These are phyloP conservation scores for Drosophila baimaii DNA, from an alignment of 1,140 invertebrate genomes.

Conservation along the genomic window DNA sequence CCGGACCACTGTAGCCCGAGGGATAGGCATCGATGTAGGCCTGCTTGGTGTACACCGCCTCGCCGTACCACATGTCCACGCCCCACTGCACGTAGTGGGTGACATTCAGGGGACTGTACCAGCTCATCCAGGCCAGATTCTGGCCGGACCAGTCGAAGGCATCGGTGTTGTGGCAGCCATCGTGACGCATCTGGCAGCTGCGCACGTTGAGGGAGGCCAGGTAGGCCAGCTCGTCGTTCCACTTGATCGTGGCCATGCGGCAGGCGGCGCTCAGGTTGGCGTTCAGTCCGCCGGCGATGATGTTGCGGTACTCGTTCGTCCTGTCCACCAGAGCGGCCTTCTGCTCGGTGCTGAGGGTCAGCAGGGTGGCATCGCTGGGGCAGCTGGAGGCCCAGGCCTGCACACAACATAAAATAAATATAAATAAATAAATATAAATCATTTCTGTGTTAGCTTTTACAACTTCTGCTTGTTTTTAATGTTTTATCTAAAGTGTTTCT, in stretches of 20 bases:
- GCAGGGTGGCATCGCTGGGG: slow-evolving; percentile 49
- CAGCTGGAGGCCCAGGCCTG: slow-evolving; percentile 59
- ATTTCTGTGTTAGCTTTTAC: not conserved
- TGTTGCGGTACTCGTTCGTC: slow-evolving; percentile 64
- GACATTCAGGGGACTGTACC: slow-evolving; percentile 33
- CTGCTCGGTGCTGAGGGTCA: slow-evolving; percentile 29
- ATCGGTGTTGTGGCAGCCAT: slow-evolving; percentile 72
- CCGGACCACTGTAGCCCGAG: slow-evolving; percentile 47
- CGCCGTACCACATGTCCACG: slow-evolving; percentile 68
- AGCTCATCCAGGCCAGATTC: slow-evolving; percentile 74
- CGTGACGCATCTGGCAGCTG: slow-evolving; percentile 69
- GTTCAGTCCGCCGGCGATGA: slow-evolving; percentile 60
- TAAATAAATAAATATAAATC: not conserved
- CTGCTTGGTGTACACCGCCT: slow-evolving; percentile 48
- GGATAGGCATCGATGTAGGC: slow-evolving; percentile 64
- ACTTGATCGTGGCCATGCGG: slow-evolving; percentile 77
- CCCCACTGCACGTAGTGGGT: slow-evolving; percentile 22
- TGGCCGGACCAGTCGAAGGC: slow-evolving; percentile 71
- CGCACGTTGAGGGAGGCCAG: slow-evolving; percentile 70
- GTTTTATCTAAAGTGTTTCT: not conserved
- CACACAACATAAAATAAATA: not conserved
- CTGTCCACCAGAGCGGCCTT: slow-evolving; percentile 51
- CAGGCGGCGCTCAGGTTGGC: slow-evolving; percentile 59
- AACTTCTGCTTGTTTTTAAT: not conserved
- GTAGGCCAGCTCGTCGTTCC: slow-evolving; percentile 72